Percentiles rank a stretch among this genome's conserved stretches.
Evolutionary conservation across 2,888 invertebrate genomes (phyloP).

Genomic region (Lasioglossum figueresi): DNA sequence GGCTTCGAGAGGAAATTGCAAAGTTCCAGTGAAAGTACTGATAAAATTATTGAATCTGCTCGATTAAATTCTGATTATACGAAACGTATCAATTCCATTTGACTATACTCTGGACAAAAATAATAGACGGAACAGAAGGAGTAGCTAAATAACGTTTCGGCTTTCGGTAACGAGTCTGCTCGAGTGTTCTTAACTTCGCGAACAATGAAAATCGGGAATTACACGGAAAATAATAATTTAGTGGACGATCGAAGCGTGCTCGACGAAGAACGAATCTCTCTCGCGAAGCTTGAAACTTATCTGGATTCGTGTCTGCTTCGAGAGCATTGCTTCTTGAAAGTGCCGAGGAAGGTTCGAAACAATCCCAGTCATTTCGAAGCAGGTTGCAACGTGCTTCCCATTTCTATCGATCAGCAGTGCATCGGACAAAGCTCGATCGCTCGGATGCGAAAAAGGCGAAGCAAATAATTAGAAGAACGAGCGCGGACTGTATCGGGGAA

Average conservation of each 20-base stretch:
- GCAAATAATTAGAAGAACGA: constrained; percentile 35
- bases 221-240: not conserved
- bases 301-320: not conserved
- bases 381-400: not conserved
- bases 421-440: not conserved
- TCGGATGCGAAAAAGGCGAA: not conserved
- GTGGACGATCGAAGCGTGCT: not conserved
- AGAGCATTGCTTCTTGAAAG: not conserved
- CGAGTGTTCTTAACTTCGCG: not conserved
- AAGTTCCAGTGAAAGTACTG: not conserved
- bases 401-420: not conserved
- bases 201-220: not conserved
- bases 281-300: not conserved
- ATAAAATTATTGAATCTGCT: not conserved
- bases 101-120: not conserved
- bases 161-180: not conserved
- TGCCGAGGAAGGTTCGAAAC: not conserved
- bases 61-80: not conserved
- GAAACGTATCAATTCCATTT: not conserved
- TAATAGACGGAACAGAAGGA: not conserved
- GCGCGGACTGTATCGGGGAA: constrained; percentile 33
- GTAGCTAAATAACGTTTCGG: not conserved
- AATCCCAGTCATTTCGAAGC: not conserved
- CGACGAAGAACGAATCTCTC: not conserved
- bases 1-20: not conserved